A percentile compares a stretch with the other conserved stretches of the same genome.
Evolutionary conservation across 2,797 vertebrate genomes (phyloP).

Genomic region (Smutsia temminckii): DNA sequence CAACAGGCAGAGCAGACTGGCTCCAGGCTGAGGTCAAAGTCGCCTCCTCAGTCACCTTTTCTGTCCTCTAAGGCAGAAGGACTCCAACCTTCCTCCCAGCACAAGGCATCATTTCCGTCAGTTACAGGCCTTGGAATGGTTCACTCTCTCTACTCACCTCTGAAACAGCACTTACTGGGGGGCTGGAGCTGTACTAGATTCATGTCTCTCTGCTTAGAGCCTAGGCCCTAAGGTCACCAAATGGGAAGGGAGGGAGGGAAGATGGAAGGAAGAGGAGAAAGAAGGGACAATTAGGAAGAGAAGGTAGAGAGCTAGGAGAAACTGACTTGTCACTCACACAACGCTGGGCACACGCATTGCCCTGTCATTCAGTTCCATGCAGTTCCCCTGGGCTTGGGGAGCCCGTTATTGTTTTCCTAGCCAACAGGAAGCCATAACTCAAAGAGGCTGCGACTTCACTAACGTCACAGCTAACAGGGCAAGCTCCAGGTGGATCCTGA

Average conservation of each 20-base stretch:
- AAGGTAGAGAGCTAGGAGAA: neutral
- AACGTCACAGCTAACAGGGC: neutral
- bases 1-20: neutral
- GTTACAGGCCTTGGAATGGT: neutral
- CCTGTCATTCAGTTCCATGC: neutral
- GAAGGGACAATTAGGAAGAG: rapidly evolving
- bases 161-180: neutral
- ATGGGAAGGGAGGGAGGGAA: neutral
- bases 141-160: neutral
- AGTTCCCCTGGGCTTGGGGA: rapidly evolving
- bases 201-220: neutral
- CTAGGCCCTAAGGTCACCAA: neutral
- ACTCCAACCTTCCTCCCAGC: neutral
- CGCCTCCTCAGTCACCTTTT: neutral
- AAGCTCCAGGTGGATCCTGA: no score
- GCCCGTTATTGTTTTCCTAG: neutral
- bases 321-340: neutral
- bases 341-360: rapidly evolving
- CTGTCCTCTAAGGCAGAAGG: neutral
- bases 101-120: neutral
- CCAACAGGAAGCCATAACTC: neutral
- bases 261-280: no score
- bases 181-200: neutral
- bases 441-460: neutral
- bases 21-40: neutral